Percentiles rank a stretch among this genome's conserved stretches.
phyloP scores from a whole-genome alignment of 2,113 vertebrate genomes.

The Eira barbara region DNA sequence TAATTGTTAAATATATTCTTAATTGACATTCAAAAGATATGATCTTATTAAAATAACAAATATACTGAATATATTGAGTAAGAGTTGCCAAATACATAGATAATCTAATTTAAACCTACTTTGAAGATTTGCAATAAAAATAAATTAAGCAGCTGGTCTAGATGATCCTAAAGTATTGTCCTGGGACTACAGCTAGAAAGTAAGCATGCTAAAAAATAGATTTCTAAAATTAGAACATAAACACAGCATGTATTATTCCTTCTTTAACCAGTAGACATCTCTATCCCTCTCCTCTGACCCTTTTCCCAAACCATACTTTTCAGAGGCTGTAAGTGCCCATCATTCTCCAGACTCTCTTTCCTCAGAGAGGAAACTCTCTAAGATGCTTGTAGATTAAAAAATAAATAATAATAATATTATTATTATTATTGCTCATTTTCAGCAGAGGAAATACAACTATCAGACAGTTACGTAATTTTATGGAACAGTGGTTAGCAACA shows the following conservation, averaged over 20 bases:
- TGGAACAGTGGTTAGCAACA: neutral
- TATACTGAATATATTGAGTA: constrained; percentile 3
- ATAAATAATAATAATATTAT: neutral
- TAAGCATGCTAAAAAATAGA: neutral
- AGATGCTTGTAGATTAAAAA: neutral
- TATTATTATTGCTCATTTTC: neutral
- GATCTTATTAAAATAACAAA: constrained; percentile 9
- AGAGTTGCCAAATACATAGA: neutral
- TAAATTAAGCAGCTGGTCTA: neutral
- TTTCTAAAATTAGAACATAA: neutral
- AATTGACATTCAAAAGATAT: constrained; percentile 27
- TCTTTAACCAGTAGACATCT: neutral
- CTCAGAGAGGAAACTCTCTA: neutral
- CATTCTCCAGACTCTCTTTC: neutral
- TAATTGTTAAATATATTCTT: constrained; percentile 2
- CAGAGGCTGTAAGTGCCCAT: neutral
- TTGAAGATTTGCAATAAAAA: constrained; percentile 3
- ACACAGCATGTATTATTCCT: neutral
- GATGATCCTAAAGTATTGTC: neutral
- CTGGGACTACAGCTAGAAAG: neutral
- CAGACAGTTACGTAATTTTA: neutral
- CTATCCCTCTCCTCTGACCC: neutral
- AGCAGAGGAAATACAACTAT: neutral
- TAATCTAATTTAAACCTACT: neutral
- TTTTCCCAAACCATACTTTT: neutral